These are phyloP conservation scores for Drosophila mauritiana DNA, from an alignment of 1,140 invertebrate species.

Conservation along the genomic window DNA sequence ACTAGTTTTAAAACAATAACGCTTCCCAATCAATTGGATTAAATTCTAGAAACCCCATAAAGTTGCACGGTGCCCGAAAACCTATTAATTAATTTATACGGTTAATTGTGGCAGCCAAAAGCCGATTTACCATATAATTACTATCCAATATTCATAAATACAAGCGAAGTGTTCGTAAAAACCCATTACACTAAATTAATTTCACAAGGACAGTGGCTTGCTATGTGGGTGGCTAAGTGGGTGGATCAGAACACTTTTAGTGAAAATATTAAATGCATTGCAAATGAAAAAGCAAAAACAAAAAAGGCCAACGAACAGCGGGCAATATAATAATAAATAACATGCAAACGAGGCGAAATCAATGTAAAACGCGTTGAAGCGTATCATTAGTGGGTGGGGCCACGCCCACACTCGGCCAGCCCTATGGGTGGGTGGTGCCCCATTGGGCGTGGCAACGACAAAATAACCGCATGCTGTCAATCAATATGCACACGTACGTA, in stretches of 20 bases:
- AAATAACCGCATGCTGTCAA: conserved; percentile 68
- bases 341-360: conserved; percentile 73
- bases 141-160: conserved; percentile 63
- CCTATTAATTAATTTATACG: conserved; percentile 67
- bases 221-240: background rate
- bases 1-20: no score
- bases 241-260: conserved; percentile 14
- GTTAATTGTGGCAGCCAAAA: conserved; percentile 58
- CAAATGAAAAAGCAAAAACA: conserved; percentile 17
- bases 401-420: background rate
- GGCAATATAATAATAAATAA: conserved; percentile 76
- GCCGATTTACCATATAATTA: conserved; percentile 72
- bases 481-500: conserved; percentile 34
- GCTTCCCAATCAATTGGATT: conserved; percentile 3
- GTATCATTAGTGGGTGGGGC: conserved; percentile 64
- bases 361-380: conserved; percentile 78
- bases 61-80: conserved; percentile 5
- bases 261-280: conserved; percentile 57
- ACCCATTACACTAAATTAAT: conserved; percentile 74
- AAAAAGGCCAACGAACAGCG: conserved; percentile 17
- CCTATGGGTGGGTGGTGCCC: background rate
- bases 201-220: conserved; percentile 20
- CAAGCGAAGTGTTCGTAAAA: conserved; percentile 35
- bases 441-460: conserved; percentile 40
- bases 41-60: conserved; percentile 16